phyloP scores from a whole-genome alignment of 2,113 vertebrate species.

The Psilopogon haemacephalus region DNA sequence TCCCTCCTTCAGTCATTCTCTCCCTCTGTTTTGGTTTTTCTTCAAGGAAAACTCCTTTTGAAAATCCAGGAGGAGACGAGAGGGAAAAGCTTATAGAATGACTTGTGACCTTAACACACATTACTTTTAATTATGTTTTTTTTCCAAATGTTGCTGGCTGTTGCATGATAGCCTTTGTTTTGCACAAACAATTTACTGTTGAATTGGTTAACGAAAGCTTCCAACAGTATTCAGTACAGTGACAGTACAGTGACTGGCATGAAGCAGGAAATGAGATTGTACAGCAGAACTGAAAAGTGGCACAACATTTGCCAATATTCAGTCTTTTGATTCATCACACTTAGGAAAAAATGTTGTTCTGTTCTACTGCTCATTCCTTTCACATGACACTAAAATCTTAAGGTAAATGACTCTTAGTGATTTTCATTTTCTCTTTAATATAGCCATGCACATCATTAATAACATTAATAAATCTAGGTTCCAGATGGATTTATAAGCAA shows the following conservation, averaged over 20 bases:
- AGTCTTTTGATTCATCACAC: background rate
- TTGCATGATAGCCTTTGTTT: background rate
- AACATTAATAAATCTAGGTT: background rate
- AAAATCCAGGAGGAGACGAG: background rate
- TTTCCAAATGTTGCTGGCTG: background rate
- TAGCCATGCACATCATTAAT: background rate
- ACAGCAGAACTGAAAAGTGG: background rate
- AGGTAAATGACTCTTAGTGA: background rate
- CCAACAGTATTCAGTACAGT: background rate
- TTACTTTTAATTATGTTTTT: background rate
- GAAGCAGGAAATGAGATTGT: conserved; percentile 40
- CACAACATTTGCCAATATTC: conserved; percentile 12
- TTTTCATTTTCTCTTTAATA: background rate
- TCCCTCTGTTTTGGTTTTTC: background rate
- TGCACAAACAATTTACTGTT: background rate
- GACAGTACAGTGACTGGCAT: background rate
- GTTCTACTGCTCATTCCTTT: conserved; percentile 25
- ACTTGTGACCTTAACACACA: background rate
- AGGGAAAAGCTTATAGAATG: background rate
- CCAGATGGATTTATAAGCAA: background rate
- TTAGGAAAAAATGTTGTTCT: background rate
- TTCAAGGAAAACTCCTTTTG: background rate
- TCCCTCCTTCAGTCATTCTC: background rate
- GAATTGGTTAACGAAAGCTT: background rate
- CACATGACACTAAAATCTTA: background rate